A percentile compares a stretch with the other conserved stretches of the same genome.
Conservation (phyloP, 1,140 invertebrate genomes). For the Parasteatoda tepidariorum region DNA sequence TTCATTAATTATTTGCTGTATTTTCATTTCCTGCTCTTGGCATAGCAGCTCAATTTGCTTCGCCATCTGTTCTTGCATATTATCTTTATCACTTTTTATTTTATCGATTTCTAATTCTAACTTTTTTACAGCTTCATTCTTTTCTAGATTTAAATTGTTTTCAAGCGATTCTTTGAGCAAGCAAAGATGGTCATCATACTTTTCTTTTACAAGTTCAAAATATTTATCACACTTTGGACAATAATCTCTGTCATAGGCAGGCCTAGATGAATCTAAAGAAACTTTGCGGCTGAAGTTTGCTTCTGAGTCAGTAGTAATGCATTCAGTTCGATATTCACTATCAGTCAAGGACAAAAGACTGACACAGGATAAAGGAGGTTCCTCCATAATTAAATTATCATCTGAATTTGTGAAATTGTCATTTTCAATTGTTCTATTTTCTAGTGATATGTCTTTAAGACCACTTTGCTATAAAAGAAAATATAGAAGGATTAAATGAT, state of each 20-base stretch:
- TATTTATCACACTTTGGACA: slow-evolving; percentile 23
- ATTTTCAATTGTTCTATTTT: slow-evolving; percentile 4
- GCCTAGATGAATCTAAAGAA: slow-evolving; percentile 18
- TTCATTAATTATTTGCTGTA: slow-evolving; percentile 3
- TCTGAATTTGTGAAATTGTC: slow-evolving; percentile 33
- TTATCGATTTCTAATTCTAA: slow-evolving; percentile 9
- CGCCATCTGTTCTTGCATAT: not conserved
- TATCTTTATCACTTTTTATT: slow-evolving; percentile 7
- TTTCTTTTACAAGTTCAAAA: slow-evolving; percentile 27
- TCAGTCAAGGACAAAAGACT: slow-evolving; percentile 48
- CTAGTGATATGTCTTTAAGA: not conserved
- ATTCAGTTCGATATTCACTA: slow-evolving; percentile 37
- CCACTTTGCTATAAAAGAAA: slow-evolving; percentile 27
- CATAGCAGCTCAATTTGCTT: slow-evolving; percentile 28
- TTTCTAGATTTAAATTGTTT: slow-evolving; percentile 8
- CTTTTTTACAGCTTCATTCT: slow-evolving; percentile 2
- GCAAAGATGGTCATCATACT: slow-evolving; percentile 24
- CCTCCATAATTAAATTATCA: slow-evolving; percentile 36
- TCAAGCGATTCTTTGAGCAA: slow-evolving; percentile 30
- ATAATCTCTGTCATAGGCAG: slow-evolving; percentile 14
- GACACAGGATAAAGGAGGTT: slow-evolving; percentile 35
- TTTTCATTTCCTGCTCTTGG: slow-evolving; percentile 20
- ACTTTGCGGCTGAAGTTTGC: slow-evolving; percentile 26
- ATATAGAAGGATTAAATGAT: too few species aligned
- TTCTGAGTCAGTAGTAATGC: slow-evolving; percentile 32